Conservation (phyloP, 2,797 vertebrate genomes). For the Hippocampus kuda region DNA sequence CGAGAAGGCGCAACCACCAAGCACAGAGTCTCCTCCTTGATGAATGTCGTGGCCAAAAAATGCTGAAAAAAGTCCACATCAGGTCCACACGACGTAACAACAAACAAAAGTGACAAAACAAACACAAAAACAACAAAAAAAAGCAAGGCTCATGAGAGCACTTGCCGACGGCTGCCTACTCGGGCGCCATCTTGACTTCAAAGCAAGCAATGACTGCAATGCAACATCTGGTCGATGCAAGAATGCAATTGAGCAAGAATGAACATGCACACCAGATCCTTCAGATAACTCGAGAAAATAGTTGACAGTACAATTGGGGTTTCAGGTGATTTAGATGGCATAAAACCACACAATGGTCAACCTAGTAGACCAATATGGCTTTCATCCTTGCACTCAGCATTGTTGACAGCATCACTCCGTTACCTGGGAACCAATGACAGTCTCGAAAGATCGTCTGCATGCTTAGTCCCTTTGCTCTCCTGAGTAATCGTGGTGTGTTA, state of each 20-base stretch:
- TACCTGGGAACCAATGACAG: background rate
- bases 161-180: no score
- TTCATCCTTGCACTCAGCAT: background rate
- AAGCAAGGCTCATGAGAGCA: no score
- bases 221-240: constrained; percentile 23
- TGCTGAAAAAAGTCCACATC: no score
- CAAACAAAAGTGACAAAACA: no score
- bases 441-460: constrained; percentile 9
- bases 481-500: constrained; percentile 9
- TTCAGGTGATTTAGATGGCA: constrained; percentile 41
- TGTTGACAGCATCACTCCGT: background rate
- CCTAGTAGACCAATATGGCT: background rate
- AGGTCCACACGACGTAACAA: no score
- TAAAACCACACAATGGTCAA: constrained; percentile 22
- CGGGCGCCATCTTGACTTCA: no score
- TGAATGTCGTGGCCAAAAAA: no score
- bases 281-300: constrained; percentile 19
- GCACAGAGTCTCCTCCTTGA: no score
- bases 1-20: no score
- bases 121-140: no score
- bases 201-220: constrained; percentile 24
- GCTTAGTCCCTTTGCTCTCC: constrained; percentile 11
- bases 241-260: constrained; percentile 39
- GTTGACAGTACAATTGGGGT: constrained; percentile 12
- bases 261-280: constrained; percentile 28